Evolutionary conservation across 2,888 invertebrate species (phyloP), one percentile per base, ranked within the genome.

Genomic region (Spodoptera exigua): DNA sequence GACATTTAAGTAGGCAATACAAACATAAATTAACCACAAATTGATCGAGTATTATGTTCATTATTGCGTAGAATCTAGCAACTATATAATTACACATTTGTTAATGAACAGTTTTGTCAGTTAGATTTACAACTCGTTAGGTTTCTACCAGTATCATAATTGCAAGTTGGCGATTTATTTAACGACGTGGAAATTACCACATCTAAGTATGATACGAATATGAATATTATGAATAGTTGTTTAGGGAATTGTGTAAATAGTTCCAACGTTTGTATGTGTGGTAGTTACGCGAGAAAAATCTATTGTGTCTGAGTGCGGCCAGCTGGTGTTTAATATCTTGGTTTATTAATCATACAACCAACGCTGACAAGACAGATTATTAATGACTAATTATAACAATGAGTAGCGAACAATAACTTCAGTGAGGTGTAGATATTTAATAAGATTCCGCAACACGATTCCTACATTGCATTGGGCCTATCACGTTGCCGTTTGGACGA

Each of bases 361-460:
- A 82, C 81, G 76, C 84, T 82, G 87, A 84, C 88, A 85, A 83
- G 83, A 84, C 86, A 82, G 84, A 88, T 89, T 88, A 91, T 92
- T 89, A 91, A 92, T 91, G 87, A 89, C 83, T 88, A 87, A 89
- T 90, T 89, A 87, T 84, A 88, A 87, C 87, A 89, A 88, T 87
- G 88, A 88, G 86, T 86, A 83, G 80, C 85, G 86, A 90, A 91
- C 92, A 92, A 91, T 90, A 86, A 84, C 83, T 82, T 74, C 74
- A 77, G 70, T 78, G 78, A 81, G 81, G 83, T 85, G 84, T 85
- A 86, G 84, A 87, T 87, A 89, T 87, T 89, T 86, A 89, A 90
- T 89, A 90, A 88, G 87, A 92, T 90, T 89, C 88, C 86, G 88
- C 86, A 89, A 90, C 90, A 89, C 85, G 86, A 88, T 87, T 88